Conservation (phyloP, 2,113 vertebrate genomes). For the Rhombomys opimus region DNA sequence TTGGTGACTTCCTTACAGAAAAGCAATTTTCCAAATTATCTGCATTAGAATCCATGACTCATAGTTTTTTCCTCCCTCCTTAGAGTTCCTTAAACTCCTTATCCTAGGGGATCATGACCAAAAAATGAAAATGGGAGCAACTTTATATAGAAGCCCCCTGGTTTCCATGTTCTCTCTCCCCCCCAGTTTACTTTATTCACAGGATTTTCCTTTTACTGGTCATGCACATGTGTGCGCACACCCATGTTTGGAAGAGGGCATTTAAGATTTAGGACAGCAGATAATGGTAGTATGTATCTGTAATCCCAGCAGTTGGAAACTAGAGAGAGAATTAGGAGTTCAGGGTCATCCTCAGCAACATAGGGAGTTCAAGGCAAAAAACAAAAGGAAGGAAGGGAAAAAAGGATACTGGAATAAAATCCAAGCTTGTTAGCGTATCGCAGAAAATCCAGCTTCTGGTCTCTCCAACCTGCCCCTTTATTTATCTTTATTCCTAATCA, state of each 20-base stretch:
- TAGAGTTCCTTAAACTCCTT: not conserved
- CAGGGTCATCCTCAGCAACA: not conserved
- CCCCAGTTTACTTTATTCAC: not conserved
- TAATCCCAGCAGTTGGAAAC: not conserved
- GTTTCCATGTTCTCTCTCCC: not conserved
- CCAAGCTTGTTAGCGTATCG: not conserved
- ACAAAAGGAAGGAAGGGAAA: not conserved
- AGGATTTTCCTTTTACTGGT: not conserved
- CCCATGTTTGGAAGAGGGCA: not conserved
- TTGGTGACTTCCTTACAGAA: not conserved
- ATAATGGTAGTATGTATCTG: not conserved
- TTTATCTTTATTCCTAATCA: not conserved
- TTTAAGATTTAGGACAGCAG: not conserved
- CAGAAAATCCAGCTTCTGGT: not conserved
- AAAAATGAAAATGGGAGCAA: not conserved
- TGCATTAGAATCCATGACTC: not conserved
- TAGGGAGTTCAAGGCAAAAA: not conserved
- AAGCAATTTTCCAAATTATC: not conserved
- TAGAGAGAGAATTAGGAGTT: not conserved
- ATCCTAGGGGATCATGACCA: not conserved
- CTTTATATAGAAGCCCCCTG: not conserved
- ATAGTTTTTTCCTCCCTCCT: not conserved
- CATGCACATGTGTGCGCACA: too few species aligned
- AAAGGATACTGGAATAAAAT: constrained; percentile 11
- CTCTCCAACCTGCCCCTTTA: not conserved